These are phyloP conservation scores for Mus spretus DNA, from an alignment of 2,797 vertebrate genomes.

Conservation along the genomic window DNA sequence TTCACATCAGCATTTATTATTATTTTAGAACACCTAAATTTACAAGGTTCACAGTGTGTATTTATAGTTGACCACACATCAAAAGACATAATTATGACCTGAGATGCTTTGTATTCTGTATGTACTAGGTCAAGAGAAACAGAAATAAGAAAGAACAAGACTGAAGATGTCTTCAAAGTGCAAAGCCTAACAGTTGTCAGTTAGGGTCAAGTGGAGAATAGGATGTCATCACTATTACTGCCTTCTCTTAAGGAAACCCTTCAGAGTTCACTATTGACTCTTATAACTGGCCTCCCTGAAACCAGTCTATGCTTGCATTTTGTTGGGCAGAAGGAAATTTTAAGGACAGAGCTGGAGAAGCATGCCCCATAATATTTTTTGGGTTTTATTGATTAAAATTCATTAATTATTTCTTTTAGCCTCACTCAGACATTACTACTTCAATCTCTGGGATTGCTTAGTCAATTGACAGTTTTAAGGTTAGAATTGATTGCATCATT, in stretches of 20 bases:
- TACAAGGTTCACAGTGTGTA: not conserved
- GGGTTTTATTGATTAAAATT: no score
- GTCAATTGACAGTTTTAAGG: no score
- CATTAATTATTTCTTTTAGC: no score
- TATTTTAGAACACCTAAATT: not conserved
- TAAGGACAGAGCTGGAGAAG: not conserved
- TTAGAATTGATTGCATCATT: no score
- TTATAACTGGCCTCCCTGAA: not conserved
- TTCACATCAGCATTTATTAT: not conserved
- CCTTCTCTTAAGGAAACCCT: not conserved
- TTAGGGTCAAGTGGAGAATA: not conserved
- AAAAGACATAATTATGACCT: slow-evolving; percentile 45
- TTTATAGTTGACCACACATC: slow-evolving; percentile 30
- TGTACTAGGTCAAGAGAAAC: not conserved
- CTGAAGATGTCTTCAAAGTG: not conserved
- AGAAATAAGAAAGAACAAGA: not conserved
- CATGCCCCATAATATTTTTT: no score
- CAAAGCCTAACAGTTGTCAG: not conserved
- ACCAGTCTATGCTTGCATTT: not conserved
- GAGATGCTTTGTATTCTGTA: not conserved
- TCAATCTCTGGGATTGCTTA: no score
- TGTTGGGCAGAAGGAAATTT: not conserved
- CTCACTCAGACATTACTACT: no score
- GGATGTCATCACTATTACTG: not conserved
- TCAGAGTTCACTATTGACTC: not conserved